These are phyloP conservation scores for Cardiocondyla obscurior DNA, from an alignment of 1,140 invertebrate genomes.

Conservation along the genomic window DNA sequence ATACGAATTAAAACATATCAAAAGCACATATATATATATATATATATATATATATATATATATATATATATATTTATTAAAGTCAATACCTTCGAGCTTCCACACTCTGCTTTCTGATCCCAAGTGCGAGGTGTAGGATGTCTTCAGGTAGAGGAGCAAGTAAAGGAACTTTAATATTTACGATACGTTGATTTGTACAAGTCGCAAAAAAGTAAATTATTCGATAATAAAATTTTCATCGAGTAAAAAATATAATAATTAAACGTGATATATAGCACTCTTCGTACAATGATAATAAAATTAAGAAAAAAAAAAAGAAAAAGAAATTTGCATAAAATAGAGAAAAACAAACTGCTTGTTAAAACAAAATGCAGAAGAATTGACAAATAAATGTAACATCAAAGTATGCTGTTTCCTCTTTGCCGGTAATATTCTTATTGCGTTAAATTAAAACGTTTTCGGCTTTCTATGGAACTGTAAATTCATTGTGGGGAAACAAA, in stretches of 20 bases:
- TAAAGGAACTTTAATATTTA: conserved; percentile 40
- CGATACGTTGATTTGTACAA: neutral
- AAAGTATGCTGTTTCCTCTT: conserved; percentile 6
- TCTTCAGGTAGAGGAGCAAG: neutral
- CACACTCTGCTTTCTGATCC: conserved; percentile 34
- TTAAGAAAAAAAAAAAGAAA: conserved; percentile 28
- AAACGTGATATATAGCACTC: neutral
- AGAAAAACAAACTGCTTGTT: neutral
- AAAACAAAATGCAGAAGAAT: neutral
- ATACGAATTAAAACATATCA: conserved; percentile 76
- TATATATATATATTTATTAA: conserved; percentile 44
- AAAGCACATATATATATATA: conserved; percentile 58
- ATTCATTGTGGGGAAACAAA: conserved; percentile 39
- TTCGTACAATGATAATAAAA: neutral
- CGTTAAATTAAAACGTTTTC: conserved; percentile 51
- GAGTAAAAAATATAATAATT: neutral
- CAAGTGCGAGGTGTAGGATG: conserved; percentile 3
- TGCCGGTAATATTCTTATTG: neutral
- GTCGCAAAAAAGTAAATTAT: neutral
- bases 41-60: conserved; percentile 49
- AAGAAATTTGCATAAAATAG: neutral
- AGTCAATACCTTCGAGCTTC: conserved; percentile 54
- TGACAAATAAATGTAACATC: conserved; percentile 29
- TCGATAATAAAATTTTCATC: neutral
- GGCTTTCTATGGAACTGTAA: conserved; percentile 18